These are phyloP conservation scores for Urocolius indicus DNA, from an alignment of 2,113 vertebrate genomes.

Conservation along the genomic window DNA sequence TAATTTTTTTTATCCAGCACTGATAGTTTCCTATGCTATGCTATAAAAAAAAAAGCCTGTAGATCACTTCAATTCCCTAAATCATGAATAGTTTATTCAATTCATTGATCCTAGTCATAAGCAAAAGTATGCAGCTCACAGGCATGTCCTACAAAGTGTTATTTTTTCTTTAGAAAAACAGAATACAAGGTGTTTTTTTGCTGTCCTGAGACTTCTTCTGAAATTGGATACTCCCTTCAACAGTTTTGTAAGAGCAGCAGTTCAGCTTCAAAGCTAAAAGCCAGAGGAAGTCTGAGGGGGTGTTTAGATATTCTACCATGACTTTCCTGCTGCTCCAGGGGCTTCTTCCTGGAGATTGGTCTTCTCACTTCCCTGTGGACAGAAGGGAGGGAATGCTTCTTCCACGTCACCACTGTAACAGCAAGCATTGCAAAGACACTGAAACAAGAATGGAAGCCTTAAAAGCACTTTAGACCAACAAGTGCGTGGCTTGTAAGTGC, in stretches of 20 bases:
- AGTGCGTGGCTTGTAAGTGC: neutral
- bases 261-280: neutral
- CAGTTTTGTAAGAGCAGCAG: neutral
- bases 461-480: neutral
- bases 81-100: neutral
- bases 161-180: neutral
- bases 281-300: neutral
- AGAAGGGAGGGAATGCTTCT: neutral
- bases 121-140: neutral
- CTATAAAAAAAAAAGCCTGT: neutral
- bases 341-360: neutral
- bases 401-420: neutral
- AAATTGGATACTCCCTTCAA: neutral
- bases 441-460: neutral
- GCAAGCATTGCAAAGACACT: neutral
- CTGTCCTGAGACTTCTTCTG: neutral
- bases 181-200: neutral
- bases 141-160: neutral
- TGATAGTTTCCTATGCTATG: neutral
- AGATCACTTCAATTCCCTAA: neutral
- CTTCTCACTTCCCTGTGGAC: neutral
- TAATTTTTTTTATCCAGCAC: neutral
- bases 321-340: neutral
- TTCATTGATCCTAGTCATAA: neutral
- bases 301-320: neutral